Evolutionary conservation across 1,140 invertebrate genomes (phyloP).

Genomic region (Drosophila kohkoa): DNA sequence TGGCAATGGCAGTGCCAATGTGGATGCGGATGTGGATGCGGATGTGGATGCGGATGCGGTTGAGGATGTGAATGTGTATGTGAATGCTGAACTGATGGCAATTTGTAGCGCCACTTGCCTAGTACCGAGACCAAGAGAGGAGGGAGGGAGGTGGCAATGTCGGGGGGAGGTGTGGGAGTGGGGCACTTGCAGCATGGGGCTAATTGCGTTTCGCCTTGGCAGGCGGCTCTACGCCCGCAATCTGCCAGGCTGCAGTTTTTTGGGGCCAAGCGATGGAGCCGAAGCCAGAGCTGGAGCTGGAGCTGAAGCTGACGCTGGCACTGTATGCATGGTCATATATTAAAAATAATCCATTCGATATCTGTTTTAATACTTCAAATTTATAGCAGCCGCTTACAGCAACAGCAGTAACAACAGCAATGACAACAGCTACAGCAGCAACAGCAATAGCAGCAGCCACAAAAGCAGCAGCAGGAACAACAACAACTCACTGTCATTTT

Average conservation of each 20-base stretch:
- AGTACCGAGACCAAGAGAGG: constrained; percentile 33
- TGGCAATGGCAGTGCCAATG: constrained; percentile 59
- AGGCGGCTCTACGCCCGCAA: constrained; percentile 33
- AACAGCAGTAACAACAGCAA: constrained; percentile 33
- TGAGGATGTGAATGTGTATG: constrained; percentile 10
- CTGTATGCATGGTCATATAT: constrained; percentile 73
- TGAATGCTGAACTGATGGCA: constrained; percentile 56
- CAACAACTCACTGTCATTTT: constrained; percentile 63
- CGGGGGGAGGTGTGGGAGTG: not conserved
- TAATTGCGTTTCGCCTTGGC: constrained; percentile 72
- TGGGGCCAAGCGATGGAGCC: constrained; percentile 1
- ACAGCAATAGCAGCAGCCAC: constrained; percentile 35
- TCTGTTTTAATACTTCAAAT: constrained; percentile 80
- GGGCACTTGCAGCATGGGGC: constrained; percentile 59
- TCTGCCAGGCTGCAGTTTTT: constrained; percentile 63
- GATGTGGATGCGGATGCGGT: constrained; percentile 39
- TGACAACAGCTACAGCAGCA: constrained; percentile 6
- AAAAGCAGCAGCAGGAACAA: constrained; percentile 15
- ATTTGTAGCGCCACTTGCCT: constrained; percentile 71
- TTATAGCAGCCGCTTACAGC: constrained; percentile 66
- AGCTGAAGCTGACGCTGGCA: constrained; percentile 19
- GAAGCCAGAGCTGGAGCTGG: constrained; percentile 14
- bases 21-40: constrained; percentile 24
- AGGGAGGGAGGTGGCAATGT: not conserved
- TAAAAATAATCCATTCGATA: constrained; percentile 81